Evolutionary conservation across 2,888 invertebrate species (phyloP).

Genomic region (Rhodophaea formosa): DNA sequence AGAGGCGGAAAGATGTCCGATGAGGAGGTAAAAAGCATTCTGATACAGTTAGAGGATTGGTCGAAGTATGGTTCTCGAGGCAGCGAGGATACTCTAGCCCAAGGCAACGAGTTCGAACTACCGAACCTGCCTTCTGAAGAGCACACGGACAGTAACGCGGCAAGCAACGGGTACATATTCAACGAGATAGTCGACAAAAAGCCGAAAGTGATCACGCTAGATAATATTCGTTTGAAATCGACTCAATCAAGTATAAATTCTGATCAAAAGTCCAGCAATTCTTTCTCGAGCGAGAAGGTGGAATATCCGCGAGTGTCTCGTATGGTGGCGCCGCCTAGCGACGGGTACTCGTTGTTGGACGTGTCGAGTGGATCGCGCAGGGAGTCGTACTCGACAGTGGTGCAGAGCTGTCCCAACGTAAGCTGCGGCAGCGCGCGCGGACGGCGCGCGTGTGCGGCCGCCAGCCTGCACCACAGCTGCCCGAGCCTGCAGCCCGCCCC

Average conservation of each 20-base stretch:
- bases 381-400: conserved; percentile 34
- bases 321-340: conserved; percentile 29
- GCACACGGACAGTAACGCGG: conserved; percentile 41
- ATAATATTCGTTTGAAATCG: conserved; percentile 63
- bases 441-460: conserved; percentile 39
- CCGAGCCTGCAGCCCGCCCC: conserved; percentile 20
- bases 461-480: conserved; percentile 33
- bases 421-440: conserved; percentile 34
- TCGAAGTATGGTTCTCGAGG: conserved; percentile 73
- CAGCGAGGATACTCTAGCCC: conserved; percentile 71
- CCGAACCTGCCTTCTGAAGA: conserved; percentile 72
- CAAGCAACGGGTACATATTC: conserved; percentile 59
- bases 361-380: conserved; percentile 30
- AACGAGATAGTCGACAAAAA: conserved; percentile 76
- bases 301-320: not conserved
- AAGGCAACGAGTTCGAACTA: conserved; percentile 71
- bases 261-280: conserved; percentile 29
- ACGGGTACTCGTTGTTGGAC: conserved; percentile 33
- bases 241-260: conserved; percentile 54
- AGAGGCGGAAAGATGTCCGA: conserved; percentile 61
- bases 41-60: conserved; percentile 75
- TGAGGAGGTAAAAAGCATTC: conserved; percentile 71
- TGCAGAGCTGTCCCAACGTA: conserved; percentile 61
- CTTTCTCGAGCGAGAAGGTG: not conserved
- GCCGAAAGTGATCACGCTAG: conserved; percentile 71